Evolutionary conservation across 2,888 invertebrate genomes (phyloP), one percentile per base, ranked within the genome.

Genomic region (Euzophera pinguis): DNA sequence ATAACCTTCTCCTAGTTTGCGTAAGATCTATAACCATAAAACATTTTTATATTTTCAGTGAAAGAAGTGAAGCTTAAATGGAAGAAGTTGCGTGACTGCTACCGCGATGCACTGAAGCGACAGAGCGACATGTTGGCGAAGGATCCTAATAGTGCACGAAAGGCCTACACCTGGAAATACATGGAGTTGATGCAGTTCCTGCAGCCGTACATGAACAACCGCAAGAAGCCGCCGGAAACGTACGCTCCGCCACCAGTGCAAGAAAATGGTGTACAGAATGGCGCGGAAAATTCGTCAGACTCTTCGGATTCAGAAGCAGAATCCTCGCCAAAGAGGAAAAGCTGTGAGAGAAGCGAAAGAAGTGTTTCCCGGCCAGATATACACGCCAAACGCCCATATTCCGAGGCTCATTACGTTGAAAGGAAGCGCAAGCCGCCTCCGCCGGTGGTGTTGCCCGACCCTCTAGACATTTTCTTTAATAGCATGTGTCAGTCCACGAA

Each of bases 401-500:
- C 64, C 12, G 71, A 65, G 14, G 56, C 61, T 49, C 58, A 61
- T 32, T 48, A 53, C 52, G 56, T 50, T 53, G 64, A 63, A 45
- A 56, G 61, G 9, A 61, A 62, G 49, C 61, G 66, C 50, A 63
- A 57, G 56, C 53, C 50, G 37, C 54, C 22, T 47, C 56, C 59
- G 37, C 61, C 48, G 45, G 34, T 56, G 60, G 42, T 53, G 14
- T 5, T 54, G 50, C 75, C 77, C 13, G 85, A 86, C 65, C 84
- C 87, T 49, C 75, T 87, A 47, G 87, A 87, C 69, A 83, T 81
- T 54, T 89, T 89, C 74, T 89, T 89, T 74, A 82, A 78, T 69
- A 74, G 87, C 75, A 89, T 89, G 89, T 88, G 88, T 66, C 86
- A 88, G 71, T 75, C 84, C 45, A 84, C 88, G 34, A 86, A 86